Percentiles rank a stretch among this genome's conserved stretches.
phyloP scores from a whole-genome alignment of 2,888 invertebrate species.

The Ophion slaviceki region DNA sequence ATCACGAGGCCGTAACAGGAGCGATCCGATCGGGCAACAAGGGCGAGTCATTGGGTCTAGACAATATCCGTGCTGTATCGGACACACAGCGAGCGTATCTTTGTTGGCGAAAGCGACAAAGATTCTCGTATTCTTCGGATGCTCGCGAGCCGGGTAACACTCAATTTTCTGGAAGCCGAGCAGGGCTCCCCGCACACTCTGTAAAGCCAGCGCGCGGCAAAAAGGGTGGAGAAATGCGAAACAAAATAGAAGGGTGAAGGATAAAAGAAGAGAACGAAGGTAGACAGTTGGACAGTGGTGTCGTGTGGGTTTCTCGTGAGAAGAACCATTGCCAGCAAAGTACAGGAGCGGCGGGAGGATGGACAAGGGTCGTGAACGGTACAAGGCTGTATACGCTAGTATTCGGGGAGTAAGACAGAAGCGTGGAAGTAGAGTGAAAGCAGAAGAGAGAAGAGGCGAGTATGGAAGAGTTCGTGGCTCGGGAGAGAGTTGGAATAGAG shows the following conservation, averaged over 20 bases:
- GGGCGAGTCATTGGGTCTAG: conserved; percentile 44
- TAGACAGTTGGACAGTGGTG: conserved; percentile 20
- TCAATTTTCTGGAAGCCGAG: conserved; percentile 61
- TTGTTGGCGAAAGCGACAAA: conserved; percentile 27
- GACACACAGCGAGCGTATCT: conserved; percentile 33
- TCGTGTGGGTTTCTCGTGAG: conserved; percentile 23
- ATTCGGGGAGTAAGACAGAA: conserved; percentile 62
- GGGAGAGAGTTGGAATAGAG: conserved; percentile 58
- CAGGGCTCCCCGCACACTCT: background rate
- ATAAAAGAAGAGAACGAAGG: conserved; percentile 29
- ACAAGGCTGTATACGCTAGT: conserved; percentile 33
- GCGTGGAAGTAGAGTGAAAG: conserved; percentile 61
- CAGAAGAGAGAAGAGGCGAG: conserved; percentile 28
- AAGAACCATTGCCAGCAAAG: conserved; percentile 41
- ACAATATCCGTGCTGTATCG: conserved; percentile 28
- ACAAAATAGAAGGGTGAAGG: too few relatives aligned
- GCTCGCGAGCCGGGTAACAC: conserved; percentile 66
- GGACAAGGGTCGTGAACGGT: conserved; percentile 43
- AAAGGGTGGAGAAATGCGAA: conserved; percentile 43
- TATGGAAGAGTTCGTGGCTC: conserved; percentile 44
- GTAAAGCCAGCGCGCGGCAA: conserved; percentile 4
- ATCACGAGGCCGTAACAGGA: background rate
- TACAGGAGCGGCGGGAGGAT: conserved; percentile 5
- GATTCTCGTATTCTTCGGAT: conserved; percentile 70
- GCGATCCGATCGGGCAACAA: conserved; percentile 39